phyloP scores from a whole-genome alignment of 2,888 invertebrate species.

The Eretmocerus hayati region DNA sequence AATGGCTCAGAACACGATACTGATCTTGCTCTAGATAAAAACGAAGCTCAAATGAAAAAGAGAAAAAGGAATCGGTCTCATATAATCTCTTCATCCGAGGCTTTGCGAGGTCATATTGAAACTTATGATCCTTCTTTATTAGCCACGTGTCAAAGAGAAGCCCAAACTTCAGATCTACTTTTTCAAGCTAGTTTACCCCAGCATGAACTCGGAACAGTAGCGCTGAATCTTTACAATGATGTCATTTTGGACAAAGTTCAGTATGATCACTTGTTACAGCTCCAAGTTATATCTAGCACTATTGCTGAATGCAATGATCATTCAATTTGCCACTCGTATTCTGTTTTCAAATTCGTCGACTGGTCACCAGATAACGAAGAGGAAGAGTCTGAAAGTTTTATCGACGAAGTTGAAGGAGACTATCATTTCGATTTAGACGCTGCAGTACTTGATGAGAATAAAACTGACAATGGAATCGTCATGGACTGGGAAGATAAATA shows the following conservation, averaged over 20 bases:
- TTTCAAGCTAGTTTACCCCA: slow-evolving; percentile 32
- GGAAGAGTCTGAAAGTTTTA: slow-evolving; percentile 6
- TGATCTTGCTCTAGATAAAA: slow-evolving; percentile 27
- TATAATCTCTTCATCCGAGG: slow-evolving; percentile 24
- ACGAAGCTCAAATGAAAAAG: slow-evolving; percentile 27
- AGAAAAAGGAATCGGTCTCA: slow-evolving; percentile 27
- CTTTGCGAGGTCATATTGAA: slow-evolving; percentile 28
- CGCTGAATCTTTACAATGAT: slow-evolving; percentile 30
- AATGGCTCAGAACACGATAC: slow-evolving; percentile 28
- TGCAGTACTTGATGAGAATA: slow-evolving; percentile 24
- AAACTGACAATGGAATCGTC: slow-evolving; percentile 20
- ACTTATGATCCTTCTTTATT: slow-evolving; percentile 22
- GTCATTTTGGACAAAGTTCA: slow-evolving; percentile 29
- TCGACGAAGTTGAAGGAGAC: slow-evolving; percentile 15
- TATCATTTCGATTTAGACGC: slow-evolving; percentile 39
- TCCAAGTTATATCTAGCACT: slow-evolving; percentile 1
- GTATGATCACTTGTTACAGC: background rate
- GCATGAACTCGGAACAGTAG: slow-evolving; percentile 27
- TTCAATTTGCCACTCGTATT: slow-evolving; percentile 57
- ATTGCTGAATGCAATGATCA: slow-evolving; percentile 34
- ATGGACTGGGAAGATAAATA: slow-evolving; percentile 22
- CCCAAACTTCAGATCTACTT: slow-evolving; percentile 36
- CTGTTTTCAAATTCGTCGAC: slow-evolving; percentile 55
- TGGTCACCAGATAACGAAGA: slow-evolving; percentile 54
- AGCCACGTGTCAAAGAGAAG: slow-evolving; percentile 25